These are phyloP conservation scores for Rhincodon typus DNA, from an alignment of 2,797 vertebrate species.

Conservation along the genomic window DNA sequence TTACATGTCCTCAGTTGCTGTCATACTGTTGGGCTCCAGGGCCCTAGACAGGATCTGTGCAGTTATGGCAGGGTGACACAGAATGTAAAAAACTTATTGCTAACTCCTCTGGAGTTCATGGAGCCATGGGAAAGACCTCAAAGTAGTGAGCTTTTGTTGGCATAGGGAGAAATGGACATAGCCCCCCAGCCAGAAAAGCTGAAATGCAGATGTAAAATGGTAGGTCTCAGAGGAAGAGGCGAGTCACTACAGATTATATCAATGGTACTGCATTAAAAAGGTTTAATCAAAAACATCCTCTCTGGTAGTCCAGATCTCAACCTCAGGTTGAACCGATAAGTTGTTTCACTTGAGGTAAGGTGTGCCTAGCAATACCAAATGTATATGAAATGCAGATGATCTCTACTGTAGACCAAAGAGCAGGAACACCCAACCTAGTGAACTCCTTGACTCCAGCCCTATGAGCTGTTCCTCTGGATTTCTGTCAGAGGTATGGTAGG, in stretches of 20 bases:
- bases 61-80: background rate
- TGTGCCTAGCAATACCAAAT: background rate
- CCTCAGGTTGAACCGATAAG: background rate
- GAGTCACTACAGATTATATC: background rate
- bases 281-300: background rate
- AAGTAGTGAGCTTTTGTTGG: background rate
- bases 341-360: background rate
- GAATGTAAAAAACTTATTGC: background rate
- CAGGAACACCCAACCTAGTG: background rate
- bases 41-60: background rate
- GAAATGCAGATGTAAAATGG: too few relatives aligned
- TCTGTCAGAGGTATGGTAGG: background rate
- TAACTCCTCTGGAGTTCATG: background rate
- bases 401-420: background rate
- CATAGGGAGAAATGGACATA: background rate
- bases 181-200: background rate
- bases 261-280: background rate
- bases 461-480: background rate
- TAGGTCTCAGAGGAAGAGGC: background rate
- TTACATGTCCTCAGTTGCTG: background rate
- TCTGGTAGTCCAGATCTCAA: background rate
- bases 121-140: background rate
- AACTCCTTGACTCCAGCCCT: background rate
- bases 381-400: background rate
- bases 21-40: background rate